A percentile compares a stretch with the other conserved stretches of the same genome.
Conservation (phyloP, 2,888 invertebrate genomes). For the Orthonychiurus folsomi region DNA sequence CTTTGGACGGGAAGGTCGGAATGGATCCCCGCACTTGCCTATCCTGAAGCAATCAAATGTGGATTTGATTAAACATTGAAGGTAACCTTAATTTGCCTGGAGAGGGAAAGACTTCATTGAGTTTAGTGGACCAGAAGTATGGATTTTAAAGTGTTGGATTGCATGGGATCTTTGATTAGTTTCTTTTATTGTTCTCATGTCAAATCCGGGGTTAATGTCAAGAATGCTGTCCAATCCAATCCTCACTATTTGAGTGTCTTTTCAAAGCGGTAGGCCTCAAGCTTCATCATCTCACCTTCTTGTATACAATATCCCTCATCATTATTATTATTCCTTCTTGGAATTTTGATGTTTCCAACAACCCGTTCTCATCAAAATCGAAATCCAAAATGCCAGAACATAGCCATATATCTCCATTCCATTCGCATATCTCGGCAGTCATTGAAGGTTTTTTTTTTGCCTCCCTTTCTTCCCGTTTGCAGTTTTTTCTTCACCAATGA, state of each 20-base stretch:
- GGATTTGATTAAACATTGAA: no score
- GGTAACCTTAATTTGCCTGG: no score
- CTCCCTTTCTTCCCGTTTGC: background rate
- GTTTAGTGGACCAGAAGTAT: no score
- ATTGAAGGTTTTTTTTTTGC: no score
- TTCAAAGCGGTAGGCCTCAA: background rate
- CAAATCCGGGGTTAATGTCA: slow-evolving; percentile 1
- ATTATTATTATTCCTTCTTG: background rate
- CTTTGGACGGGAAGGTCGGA: no score
- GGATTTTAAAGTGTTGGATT: no score
- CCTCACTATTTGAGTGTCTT: background rate
- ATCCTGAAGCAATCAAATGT: no score
- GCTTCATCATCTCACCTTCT: background rate
- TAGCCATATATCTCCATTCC: no score
- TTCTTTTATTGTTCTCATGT: background rate
- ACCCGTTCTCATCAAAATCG: background rate
- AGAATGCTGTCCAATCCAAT: background rate
- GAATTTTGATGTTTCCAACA: background rate
- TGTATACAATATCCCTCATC: background rate
- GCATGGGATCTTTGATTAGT: background rate
- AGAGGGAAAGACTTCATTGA: no score
- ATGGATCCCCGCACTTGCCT: no score
- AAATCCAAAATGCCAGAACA: no score
- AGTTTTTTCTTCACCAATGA: background rate
- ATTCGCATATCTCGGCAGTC: no score